These are phyloP conservation scores for Philereme transversata DNA, from an alignment of 2,888 invertebrate species.

Conservation along the genomic window DNA sequence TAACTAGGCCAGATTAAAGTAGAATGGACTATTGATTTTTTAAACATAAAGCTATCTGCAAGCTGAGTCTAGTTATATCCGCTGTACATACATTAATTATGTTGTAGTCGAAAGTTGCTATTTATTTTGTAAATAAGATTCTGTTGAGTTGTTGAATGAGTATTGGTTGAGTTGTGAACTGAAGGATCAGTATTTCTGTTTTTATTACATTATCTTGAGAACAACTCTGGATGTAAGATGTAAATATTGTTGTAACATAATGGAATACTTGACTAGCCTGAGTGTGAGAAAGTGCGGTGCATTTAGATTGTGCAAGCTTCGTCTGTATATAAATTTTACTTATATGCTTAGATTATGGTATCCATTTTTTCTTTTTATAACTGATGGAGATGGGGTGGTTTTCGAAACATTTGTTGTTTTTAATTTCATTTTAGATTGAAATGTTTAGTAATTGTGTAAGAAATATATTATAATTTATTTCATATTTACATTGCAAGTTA, in stretches of 20 bases:
- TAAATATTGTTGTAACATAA: slow-evolving; percentile 54
- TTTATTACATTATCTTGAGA: slow-evolving; percentile 38
- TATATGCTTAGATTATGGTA: slow-evolving; percentile 61
- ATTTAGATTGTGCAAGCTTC: slow-evolving; percentile 69
- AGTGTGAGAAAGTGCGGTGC: slow-evolving; percentile 58
- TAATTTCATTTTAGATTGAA: slow-evolving; percentile 37
- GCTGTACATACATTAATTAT: slow-evolving; percentile 13
- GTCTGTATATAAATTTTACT: slow-evolving; percentile 73
- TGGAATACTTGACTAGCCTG: slow-evolving; percentile 42
- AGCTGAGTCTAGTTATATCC: no score
- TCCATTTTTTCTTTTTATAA: slow-evolving; percentile 53
- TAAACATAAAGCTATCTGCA: no score
- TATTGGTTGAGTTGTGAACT: slow-evolving; percentile 21
- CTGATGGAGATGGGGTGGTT: slow-evolving; percentile 44
- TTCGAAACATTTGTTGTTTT: slow-evolving; percentile 32
- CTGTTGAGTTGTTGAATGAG: slow-evolving; percentile 25
- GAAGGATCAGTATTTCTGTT: slow-evolving; percentile 53
- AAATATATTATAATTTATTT: slow-evolving; percentile 34
- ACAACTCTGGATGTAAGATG: slow-evolving; percentile 37
- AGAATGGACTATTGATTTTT: no score
- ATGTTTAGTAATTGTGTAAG: slow-evolving; percentile 34
- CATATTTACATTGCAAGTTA: slow-evolving; percentile 26
- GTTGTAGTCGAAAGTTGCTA: slow-evolving; percentile 31
- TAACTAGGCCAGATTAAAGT: no score
- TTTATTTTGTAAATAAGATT: slow-evolving; percentile 36